Evolutionary conservation across 2,888 invertebrate species (phyloP), one percentile per base, ranked within the genome.

Genomic region (Mactromeris polynyma): DNA sequence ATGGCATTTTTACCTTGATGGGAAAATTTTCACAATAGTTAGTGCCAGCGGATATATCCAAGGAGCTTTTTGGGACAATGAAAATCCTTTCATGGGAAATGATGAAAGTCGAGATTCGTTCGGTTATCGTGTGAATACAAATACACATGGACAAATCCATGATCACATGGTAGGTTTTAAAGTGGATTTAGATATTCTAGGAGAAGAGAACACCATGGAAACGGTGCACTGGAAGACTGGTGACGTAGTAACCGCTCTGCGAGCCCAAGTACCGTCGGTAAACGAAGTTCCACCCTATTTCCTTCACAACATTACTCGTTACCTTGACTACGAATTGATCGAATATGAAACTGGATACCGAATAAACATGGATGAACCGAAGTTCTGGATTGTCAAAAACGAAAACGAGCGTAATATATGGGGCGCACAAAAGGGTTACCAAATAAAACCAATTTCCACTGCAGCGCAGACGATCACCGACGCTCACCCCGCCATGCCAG

Each of bases 131-230:
- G 86, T 93, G 1, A 73, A 81, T n/a, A 58, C 85, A 31, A 58
- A 81, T 36, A 86, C 87, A 14, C 89, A 89, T 31, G 94, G 94
- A 14, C 90, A 88, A n/a, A 92, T 94, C 38, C 94, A 94, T 85
- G 93, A 93, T 58, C 94, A 94, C 81, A 93, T 93, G 82, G 93
- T 94, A 78, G 93, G 92, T 17, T 93, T 94, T 77, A 94, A 93
- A 82, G 94, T 94, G 7, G 94, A 94, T 79, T 79, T 94, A 19
- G 94, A 94, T 58, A 86, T 94, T n/a, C 81, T 92, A 0, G 93
- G 89, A 19, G 87, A 90, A 14, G 83, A 91, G 0, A 94, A 94
- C 80, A 88, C 89, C 17, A 92, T 94, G 87, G 92, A 94, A 46
- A 26, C 90, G 0, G 86, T 94, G 21, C 89, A 94, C 58, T 94